Evolutionary conservation across 2,797 vertebrate genomes (phyloP).

Genomic region (Dallia pectoralis): DNA sequence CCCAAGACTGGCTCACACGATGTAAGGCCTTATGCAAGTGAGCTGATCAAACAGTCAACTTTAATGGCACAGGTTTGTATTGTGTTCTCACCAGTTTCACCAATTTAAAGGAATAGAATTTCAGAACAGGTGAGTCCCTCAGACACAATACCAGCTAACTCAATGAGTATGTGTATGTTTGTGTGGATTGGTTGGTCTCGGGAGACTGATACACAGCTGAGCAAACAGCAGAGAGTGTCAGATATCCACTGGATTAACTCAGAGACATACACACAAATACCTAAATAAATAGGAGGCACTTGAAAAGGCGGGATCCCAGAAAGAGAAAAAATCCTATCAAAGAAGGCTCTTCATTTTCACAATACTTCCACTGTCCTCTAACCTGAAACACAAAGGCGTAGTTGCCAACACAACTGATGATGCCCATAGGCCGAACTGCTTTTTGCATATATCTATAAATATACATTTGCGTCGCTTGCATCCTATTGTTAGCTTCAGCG

Average conservation of each 20-base stretch:
- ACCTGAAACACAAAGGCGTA: neutral
- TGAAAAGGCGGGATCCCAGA: slow-evolving; percentile 8
- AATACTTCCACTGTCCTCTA: no score
- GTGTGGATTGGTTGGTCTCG: slow-evolving; percentile 18
- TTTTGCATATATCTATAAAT: slow-evolving; percentile 6
- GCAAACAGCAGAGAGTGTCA: slow-evolving; percentile 22
- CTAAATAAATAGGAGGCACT: slow-evolving; percentile 7
- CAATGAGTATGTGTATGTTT: slow-evolving; percentile 13
- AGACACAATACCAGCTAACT: neutral
- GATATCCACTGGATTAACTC: slow-evolving; percentile 20
- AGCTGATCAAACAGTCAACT: neutral
- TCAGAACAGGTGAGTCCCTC: slow-evolving; percentile 5
- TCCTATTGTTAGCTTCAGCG: neutral
- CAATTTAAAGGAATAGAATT: neutral
- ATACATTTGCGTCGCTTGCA: slow-evolving; percentile 8
- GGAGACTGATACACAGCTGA: slow-evolving; percentile 25
- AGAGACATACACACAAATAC: slow-evolving; percentile 18
- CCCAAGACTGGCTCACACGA: neutral
- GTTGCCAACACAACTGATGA: neutral
- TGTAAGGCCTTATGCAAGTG: neutral
- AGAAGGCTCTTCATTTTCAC: neutral
- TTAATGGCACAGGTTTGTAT: neutral
- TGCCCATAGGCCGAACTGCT: neutral
- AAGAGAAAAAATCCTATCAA: neutral
- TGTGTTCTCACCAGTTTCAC: neutral